Evolutionary conservation across 1,140 invertebrate species (phyloP), one percentile per base, ranked within the genome.

Genomic region (Plodia interpunctella): DNA sequence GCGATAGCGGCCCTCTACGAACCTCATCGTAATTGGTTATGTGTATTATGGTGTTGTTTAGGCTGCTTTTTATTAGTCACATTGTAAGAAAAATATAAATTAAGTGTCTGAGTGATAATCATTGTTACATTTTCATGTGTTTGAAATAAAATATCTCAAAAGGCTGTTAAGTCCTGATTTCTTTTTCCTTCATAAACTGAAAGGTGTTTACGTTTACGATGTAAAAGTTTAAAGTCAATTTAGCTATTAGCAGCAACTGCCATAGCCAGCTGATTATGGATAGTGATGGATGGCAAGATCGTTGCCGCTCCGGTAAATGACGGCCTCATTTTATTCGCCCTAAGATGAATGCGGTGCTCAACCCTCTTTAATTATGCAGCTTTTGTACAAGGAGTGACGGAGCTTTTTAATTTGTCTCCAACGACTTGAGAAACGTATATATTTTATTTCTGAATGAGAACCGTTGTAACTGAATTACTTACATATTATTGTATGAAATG

Each of bases 341-440:
- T 60, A 70, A 75, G 76, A 79, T 79, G 74, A 80, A 79, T 74
- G 64, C 69, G 63, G 68, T 61, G 60, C 68, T 72, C 71, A 68
- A 70, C 68, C 74, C 74, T 76, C 79, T 75, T 78, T 80, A 78
- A 80, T 80, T 80, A 80, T 72, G 62, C 70, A 70, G 60, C 65
- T 66, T 76, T 79, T 74, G 65, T 72, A 66, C 63, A 59, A 59
- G 50, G 59, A 63, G 59, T 66, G 66, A 58, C 57, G 61, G 59
- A 72, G 59, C 68, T 78, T 76, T 68, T 74, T 66, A 73, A 72
- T 74, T 76, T 72, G 57, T 70, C 66, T 58, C 59, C 60, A 58
- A 60, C 32, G 57, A 17, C 50, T 57, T 62, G 59, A 61, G 62
- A 25, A 59, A 38, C n/a, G 49, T 53, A 3, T n/a, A 30, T 59